A percentile compares a stretch with the other conserved stretches of the same genome.
Evolutionary conservation across 1,140 invertebrate genomes (phyloP).

Genomic region (Glossosoma conforme): DNA sequence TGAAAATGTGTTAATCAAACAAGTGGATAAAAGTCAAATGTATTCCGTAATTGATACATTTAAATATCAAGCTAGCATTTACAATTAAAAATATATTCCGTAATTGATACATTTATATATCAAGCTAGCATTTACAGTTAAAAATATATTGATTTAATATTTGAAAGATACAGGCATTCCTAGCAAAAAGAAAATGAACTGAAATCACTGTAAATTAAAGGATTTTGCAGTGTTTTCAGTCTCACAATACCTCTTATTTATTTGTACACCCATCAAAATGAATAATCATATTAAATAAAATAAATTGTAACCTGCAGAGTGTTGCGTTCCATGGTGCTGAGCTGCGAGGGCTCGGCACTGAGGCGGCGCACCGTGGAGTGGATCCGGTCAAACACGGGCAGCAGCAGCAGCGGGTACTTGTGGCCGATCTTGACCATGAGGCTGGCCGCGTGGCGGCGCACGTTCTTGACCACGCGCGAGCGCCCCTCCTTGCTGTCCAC

Average conservation of each 20-base stretch:
- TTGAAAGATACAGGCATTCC: too few species aligned
- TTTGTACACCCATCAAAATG: background rate
- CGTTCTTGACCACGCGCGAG: slow-evolving; percentile 73
- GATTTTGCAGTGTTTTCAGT: too few species aligned
- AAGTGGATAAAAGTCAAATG: too few species aligned
- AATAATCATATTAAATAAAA: slow-evolving; percentile 2
- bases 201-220: too few species aligned
- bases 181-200: too few species aligned
- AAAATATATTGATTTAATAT: too few species aligned
- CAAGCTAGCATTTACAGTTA: background rate
- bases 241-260: too few species aligned
- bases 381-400: slow-evolving; percentile 85
- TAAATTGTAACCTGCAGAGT: slow-evolving; percentile 54
- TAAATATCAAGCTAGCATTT: background rate
- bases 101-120: background rate
- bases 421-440: slow-evolving; percentile 84
- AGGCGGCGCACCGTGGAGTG: slow-evolving; percentile 67
- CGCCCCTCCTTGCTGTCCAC: slow-evolving; percentile 46
- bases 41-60: background rate
- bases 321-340: slow-evolving; percentile 81
- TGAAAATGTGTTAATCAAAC: too few species aligned
- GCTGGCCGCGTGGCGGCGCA: slow-evolving; percentile 81
- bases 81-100: background rate
- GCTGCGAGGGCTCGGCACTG: slow-evolving; percentile 57
- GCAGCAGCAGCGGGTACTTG: slow-evolving; percentile 74